phyloP scores from a whole-genome alignment of 2,888 invertebrate genomes.

The Morpho helenor region DNA sequence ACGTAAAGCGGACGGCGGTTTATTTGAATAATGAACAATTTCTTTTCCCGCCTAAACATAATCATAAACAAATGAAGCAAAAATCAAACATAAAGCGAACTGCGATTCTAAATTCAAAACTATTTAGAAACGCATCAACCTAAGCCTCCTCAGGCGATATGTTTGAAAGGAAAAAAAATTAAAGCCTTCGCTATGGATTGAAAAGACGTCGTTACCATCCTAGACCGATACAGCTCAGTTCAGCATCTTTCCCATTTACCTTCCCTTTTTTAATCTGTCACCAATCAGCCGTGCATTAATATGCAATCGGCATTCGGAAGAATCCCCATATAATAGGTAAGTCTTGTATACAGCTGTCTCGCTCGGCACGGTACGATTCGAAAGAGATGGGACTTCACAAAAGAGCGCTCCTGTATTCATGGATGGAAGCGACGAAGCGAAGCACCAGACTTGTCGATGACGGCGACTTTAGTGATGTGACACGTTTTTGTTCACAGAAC shows the following conservation, averaged over 20 bases:
- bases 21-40: no score
- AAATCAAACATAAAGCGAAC: no score
- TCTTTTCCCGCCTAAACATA: no score
- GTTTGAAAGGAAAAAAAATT: background rate
- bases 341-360: slow-evolving; percentile 30
- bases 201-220: slow-evolving; percentile 15
- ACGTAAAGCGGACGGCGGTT: no score
- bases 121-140: no score
- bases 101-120: no score
- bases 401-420: slow-evolving; percentile 68
- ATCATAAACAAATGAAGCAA: no score
- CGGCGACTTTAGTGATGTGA: slow-evolving; percentile 52
- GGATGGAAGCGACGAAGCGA: slow-evolving; percentile 66
- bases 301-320: slow-evolving; percentile 32
- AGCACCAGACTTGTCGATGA: slow-evolving; percentile 71
- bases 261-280: slow-evolving; percentile 31
- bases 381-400: slow-evolving; percentile 44
- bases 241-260: slow-evolving; percentile 11
- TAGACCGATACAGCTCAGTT: slow-evolving; percentile 20
- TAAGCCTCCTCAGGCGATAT: no score
- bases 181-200: slow-evolving; percentile 5
- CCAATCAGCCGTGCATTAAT: slow-evolving; percentile 34
- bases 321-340: slow-evolving; percentile 27
- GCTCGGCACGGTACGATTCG: slow-evolving; percentile 38
- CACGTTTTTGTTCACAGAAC: background rate